Conservation (phyloP, 2,797 vertebrate genomes). For the Podarcis siculus region DNA sequence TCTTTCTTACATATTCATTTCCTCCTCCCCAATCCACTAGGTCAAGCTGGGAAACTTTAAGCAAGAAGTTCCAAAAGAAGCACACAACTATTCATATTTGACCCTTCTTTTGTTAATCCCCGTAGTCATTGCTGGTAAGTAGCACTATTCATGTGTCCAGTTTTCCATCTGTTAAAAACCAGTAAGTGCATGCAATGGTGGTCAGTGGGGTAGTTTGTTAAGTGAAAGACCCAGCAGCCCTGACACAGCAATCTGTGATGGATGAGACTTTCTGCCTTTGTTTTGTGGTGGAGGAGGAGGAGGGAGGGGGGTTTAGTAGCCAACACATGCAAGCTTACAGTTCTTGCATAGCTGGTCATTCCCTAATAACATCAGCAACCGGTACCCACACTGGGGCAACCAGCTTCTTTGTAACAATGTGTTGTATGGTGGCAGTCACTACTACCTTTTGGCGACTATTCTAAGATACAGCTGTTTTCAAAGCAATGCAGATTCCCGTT, state of each 20-base stretch:
- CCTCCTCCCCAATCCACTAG: slow-evolving; percentile 72
- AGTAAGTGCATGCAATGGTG: not conserved
- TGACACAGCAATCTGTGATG: not conserved
- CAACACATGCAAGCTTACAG: not conserved
- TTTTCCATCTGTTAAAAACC: slow-evolving; percentile 56
- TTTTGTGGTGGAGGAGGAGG: not conserved
- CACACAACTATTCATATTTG: slow-evolving; percentile 60
- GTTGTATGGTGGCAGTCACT: not conserved
- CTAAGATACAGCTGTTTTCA: not conserved
- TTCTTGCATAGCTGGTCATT: not conserved
- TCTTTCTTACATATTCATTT: not conserved
- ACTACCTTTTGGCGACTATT: not conserved
- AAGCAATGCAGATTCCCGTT: not conserved
- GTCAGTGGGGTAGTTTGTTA: not conserved
- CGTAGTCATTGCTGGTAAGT: slow-evolving; percentile 84
- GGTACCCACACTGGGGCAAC: not conserved
- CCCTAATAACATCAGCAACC: not conserved
- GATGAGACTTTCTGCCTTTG: not conserved
- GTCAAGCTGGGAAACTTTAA: slow-evolving; percentile 80
- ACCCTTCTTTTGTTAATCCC: slow-evolving; percentile 77
- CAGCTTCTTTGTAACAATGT: not conserved
- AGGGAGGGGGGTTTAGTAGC: not conserved
- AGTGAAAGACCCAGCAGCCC: not conserved
- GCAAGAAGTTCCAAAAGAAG: slow-evolving; percentile 67
- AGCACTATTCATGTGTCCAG: not conserved